Evolutionary conservation across 2,888 invertebrate genomes (phyloP).

Genomic region (Pseudococcus viburni): DNA sequence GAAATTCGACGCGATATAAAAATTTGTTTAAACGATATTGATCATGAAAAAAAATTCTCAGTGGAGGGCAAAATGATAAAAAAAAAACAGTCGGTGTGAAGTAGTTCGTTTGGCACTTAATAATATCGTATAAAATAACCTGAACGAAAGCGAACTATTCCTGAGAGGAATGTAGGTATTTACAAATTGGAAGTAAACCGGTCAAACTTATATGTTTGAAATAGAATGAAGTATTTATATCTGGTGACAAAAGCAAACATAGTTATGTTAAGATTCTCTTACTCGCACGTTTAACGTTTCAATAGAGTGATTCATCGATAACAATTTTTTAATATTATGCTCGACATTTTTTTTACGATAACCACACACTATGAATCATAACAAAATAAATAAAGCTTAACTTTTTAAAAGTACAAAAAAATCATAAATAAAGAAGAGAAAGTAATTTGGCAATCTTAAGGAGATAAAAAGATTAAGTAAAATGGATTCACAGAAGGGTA

Average conservation of each 20-base stretch:
- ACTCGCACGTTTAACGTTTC: background rate
- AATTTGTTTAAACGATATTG: background rate
- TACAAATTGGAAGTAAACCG: slow-evolving; percentile 14
- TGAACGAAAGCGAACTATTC: slow-evolving; percentile 46
- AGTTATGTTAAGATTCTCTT: background rate
- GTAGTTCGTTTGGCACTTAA: slow-evolving; percentile 56
- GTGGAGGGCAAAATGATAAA: background rate
- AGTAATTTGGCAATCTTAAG: slow-evolving; percentile 61
- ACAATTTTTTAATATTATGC: background rate
- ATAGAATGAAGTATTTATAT: background rate
- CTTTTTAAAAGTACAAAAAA: slow-evolving; percentile 34
- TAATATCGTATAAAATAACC: slow-evolving; percentile 32
- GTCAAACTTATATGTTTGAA: background rate
- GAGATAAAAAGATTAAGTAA: slow-evolving; percentile 51
- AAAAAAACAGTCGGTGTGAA: slow-evolving; percentile 35
- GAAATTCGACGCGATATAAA: slow-evolving; percentile 19
- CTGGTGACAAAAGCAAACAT: background rate
- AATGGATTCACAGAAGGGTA: slow-evolving; percentile 82
- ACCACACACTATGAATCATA: slow-evolving; percentile 30
- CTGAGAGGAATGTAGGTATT: slow-evolving; percentile 49
- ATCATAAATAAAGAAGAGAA: slow-evolving; percentile 57
- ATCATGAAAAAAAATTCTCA: slow-evolving; percentile 5
- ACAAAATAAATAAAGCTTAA: slow-evolving; percentile 54
- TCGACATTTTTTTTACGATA: slow-evolving; percentile 20
- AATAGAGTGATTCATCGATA: slow-evolving; percentile 14